Evolutionary conservation across 2,888 invertebrate species (phyloP).

Genomic region (Agrotis segetum): DNA sequence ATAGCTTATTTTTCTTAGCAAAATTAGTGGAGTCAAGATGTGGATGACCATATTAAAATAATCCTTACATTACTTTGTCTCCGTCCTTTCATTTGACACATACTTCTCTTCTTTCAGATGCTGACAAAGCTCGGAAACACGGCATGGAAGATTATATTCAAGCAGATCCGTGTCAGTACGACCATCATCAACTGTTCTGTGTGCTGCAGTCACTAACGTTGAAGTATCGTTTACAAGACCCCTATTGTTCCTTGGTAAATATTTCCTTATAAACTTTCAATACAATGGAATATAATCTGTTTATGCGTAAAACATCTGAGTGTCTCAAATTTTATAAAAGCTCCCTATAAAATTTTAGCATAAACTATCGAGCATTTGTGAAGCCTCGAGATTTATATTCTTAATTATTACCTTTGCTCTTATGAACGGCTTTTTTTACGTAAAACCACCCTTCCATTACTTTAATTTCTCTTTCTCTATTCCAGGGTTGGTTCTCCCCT

Average conservation of each 20-base stretch:
- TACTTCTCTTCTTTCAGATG: conserved; percentile 91
- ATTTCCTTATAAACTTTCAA: conserved; percentile 24
- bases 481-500: conserved; percentile 99
- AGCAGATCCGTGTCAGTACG: conserved; percentile 99
- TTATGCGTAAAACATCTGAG: neutral
- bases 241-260: conserved; percentile 98
- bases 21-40: too few relatives aligned
- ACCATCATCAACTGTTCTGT: conserved; percentile 98
- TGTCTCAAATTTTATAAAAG: neutral
- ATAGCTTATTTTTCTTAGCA: too few relatives aligned
- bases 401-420: too few relatives aligned
- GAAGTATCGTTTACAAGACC: conserved; percentile 98
- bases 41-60: neutral
- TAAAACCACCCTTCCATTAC: too few relatives aligned
- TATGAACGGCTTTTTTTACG: too few relatives aligned
- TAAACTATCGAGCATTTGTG: too few relatives aligned
- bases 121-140: conserved; percentile 98
- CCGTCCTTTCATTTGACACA: neutral
- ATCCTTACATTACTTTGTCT: neutral
- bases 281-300: neutral
- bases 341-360: too few relatives aligned
- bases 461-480: neutral
- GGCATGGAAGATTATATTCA: conserved; percentile 99
- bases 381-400: too few relatives aligned
- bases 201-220: conserved; percentile 97